Evolutionary conservation across 2,797 vertebrate species (phyloP), one percentile per base, ranked within the genome.

Genomic region (Acrossocheilus fasciatus): DNA sequence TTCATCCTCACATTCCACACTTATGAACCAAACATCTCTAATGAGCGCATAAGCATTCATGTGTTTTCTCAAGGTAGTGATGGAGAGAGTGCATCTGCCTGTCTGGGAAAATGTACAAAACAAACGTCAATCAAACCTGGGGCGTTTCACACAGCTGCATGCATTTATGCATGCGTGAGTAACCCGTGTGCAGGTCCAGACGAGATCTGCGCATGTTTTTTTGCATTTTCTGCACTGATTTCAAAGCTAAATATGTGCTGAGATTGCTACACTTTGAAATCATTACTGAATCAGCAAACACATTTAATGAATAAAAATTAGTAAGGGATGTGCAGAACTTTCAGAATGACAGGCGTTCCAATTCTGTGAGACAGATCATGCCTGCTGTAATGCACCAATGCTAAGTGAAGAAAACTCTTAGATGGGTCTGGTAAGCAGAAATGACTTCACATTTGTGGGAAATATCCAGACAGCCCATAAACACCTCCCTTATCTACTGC

Each of bases 391-490:
- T 57, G 62, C 34, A 39, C 47, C 52, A 45, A 11, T 57, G 68
- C 36, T 69, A 50, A 57, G 50, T 26, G 11, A 36, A 82, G 57
- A 50, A 82, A 77, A 78, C 47, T 39, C 86, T 80, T 62, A 36
- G 75, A 83, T 72, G 69, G 82, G 50, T 86, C 84, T 88, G 68
- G 79, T 84, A 89, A 68, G 75, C 64, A 72, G 77, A 83, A 50
- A 68, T 34, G 30, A 52, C 68, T 78, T 41, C 82, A 87, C 87
- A 88, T 89, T 39, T 87, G 83, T 80, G 81, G 80, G 79, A 90
- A 87, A 80, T 85, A 77, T 89, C 83, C 36, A 54, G 34, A 79
- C 74, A 77, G 80, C 43, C 78, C 52, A 73, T 85, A 77, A 87
- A 87, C 76, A 81, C 62, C 74, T 59, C 72, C 82, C 68, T 81